Evolutionary conservation across 2,797 vertebrate species (phyloP).

Genomic region (Acipenser oxyrinchus): DNA sequence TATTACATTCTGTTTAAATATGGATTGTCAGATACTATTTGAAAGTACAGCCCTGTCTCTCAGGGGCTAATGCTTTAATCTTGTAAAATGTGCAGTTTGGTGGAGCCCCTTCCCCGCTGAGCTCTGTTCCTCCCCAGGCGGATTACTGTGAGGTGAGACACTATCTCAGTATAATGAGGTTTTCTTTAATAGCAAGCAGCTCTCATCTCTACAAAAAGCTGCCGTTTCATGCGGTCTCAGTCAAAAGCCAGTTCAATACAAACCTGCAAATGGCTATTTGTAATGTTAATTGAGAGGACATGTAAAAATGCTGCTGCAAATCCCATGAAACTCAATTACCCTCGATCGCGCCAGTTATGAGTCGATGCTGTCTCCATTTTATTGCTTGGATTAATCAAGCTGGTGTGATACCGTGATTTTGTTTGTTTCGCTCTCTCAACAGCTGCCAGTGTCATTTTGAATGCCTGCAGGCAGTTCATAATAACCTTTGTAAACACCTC

Average conservation of each 20-base stretch:
- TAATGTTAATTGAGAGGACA: not conserved
- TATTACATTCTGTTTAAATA: too few relatives aligned
- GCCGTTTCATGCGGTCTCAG: not conserved
- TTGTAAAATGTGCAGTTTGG: too few relatives aligned
- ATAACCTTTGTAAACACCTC: not conserved
- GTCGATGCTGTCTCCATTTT: not conserved
- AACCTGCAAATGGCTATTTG: slow-evolving; percentile 4
- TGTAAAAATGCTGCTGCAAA: not conserved
- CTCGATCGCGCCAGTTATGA: not conserved
- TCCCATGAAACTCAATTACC: slow-evolving; percentile 3
- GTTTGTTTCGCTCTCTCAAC: not conserved
- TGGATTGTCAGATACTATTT: too few relatives aligned
- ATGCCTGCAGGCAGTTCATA: not conserved
- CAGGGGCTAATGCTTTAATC: too few relatives aligned
- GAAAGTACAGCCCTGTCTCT: too few relatives aligned
- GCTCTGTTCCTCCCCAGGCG: not conserved
- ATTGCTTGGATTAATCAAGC: slow-evolving; percentile 3
- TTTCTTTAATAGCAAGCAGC: slow-evolving; percentile 5
- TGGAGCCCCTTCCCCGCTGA: not conserved
- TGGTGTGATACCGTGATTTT: not conserved
- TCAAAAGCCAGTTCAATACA: not conserved
- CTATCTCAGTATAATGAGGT: not conserved
- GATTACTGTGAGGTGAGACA: not conserved
- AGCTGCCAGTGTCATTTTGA: not conserved
- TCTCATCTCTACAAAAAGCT: not conserved